Percentiles rank a stretch among this genome's conserved stretches.
Conservation (phyloP, 1,140 invertebrate genomes). For the Panonychus citri region DNA sequence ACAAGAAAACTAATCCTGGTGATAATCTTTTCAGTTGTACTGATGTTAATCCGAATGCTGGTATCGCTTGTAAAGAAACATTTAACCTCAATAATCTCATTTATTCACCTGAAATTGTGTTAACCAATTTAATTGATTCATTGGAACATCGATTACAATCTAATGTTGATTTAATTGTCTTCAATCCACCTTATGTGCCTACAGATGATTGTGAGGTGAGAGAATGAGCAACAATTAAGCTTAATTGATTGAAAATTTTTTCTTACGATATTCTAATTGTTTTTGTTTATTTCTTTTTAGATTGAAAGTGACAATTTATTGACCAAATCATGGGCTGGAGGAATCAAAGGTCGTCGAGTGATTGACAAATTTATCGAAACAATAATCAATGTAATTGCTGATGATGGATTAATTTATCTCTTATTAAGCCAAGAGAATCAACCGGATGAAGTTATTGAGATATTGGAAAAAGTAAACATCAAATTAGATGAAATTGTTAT, state of each 20-base stretch:
- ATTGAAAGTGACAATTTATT: background rate
- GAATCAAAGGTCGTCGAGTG: background rate
- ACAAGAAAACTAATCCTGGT: no score
- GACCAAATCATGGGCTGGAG: background rate
- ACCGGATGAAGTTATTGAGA: background rate
- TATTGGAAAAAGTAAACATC: background rate
- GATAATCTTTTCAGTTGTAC: slow-evolving; percentile 29
- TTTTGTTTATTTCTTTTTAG: background rate
- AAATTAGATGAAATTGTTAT: background rate
- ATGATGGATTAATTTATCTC: background rate
- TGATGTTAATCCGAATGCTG: slow-evolving; percentile 59
- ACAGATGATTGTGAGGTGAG: slow-evolving; percentile 47
- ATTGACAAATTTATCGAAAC: background rate
- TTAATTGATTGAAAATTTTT: background rate
- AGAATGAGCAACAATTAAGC: no score
- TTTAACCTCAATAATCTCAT: background rate
- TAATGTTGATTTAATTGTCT: slow-evolving; percentile 56
- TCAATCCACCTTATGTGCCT: slow-evolving; percentile 94
- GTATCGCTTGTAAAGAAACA: slow-evolving; percentile 22
- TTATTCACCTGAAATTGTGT: slow-evolving; percentile 30
- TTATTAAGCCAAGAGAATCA: background rate
- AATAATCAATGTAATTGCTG: background rate
- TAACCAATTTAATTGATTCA: slow-evolving; percentile 36
- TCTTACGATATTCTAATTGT: background rate
- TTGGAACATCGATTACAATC: slow-evolving; percentile 19